These are phyloP conservation scores for Coregonus suidteri DNA, from an alignment of 2,797 vertebrate species.

Conservation along the genomic window DNA sequence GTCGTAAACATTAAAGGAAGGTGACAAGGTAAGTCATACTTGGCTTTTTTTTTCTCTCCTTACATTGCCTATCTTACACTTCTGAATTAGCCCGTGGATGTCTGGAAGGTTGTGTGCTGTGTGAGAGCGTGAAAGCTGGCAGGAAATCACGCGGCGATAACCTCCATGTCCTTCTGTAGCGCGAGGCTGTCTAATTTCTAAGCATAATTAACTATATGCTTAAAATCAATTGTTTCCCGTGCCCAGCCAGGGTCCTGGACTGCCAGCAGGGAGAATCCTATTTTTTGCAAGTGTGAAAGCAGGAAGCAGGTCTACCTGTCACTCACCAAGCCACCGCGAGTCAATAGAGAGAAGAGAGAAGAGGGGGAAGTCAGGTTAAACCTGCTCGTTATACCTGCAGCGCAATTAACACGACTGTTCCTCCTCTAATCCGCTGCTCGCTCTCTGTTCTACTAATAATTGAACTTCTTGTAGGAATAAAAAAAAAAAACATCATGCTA, in stretches of 20 bases:
- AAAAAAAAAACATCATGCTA: constrained; percentile 34
- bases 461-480: constrained; percentile 58
- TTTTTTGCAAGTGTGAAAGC: constrained; percentile 81
- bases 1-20: constrained; percentile 11
- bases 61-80: not conserved
- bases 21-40: constrained; percentile 31
- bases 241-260: constrained; percentile 79
- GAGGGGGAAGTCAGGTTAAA: constrained; percentile 77
- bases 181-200: constrained; percentile 75
- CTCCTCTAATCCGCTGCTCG: constrained; percentile 63
- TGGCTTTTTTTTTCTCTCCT: not conserved
- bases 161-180: constrained; percentile 59
- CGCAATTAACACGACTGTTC: constrained; percentile 83
- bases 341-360: constrained; percentile 71
- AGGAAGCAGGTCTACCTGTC: constrained; percentile 85
- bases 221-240: constrained; percentile 85
- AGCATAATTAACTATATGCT: constrained; percentile 83
- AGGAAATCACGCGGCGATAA: constrained; percentile 53
- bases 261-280: constrained; percentile 78
- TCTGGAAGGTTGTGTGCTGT: constrained; percentile 33
- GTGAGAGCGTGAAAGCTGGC: constrained; percentile 60
- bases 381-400: constrained; percentile 85
- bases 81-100: not conserved
- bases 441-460: constrained; percentile 73
- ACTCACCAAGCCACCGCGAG: constrained; percentile 84